Evolutionary conservation across 64 coral and sea anemone species (phyloP).

Genomic region (Acropora tenuis): DNA sequence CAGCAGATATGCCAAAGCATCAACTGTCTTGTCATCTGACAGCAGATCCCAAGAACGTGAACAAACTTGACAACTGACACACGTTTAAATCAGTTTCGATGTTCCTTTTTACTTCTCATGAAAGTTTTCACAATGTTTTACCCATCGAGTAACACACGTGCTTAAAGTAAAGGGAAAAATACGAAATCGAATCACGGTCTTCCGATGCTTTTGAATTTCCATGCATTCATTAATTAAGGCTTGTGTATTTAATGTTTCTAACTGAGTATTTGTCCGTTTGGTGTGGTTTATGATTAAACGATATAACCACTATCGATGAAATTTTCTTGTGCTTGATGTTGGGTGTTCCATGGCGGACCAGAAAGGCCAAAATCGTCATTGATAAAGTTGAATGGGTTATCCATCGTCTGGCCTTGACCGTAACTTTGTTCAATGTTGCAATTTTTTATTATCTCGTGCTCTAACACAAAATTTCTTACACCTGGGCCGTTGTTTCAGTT

Average conservation of each 20-base stretch:
- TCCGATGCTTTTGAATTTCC: no score
- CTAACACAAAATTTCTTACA: background rate
- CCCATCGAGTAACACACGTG: background rate
- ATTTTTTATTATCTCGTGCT: background rate
- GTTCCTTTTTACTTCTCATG: background rate
- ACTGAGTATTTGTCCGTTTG: background rate
- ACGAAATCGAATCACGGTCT: background rate
- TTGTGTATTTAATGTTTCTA: background rate
- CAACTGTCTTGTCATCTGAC: slow-evolving; percentile 15
- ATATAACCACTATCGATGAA: slow-evolving; percentile 16
- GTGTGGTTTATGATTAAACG: slow-evolving; percentile 3
- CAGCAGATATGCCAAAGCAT: slow-evolving; percentile 10
- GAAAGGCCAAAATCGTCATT: slow-evolving; percentile 1
- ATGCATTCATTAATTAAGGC: no score
- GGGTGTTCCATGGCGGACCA: background rate
- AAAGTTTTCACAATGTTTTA: background rate
- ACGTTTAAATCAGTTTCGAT: background rate
- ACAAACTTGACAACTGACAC: slow-evolving; percentile 22
- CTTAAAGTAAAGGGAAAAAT: background rate
- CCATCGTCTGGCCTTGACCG: background rate
- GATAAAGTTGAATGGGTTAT: background rate
- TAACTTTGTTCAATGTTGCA: slow-evolving; percentile 18
- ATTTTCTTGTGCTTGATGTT: background rate
- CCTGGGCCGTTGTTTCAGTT: background rate
- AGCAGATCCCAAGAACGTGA: background rate